Conservation (phyloP, 2,797 vertebrate genomes). For the Simalia tracyae region DNA sequence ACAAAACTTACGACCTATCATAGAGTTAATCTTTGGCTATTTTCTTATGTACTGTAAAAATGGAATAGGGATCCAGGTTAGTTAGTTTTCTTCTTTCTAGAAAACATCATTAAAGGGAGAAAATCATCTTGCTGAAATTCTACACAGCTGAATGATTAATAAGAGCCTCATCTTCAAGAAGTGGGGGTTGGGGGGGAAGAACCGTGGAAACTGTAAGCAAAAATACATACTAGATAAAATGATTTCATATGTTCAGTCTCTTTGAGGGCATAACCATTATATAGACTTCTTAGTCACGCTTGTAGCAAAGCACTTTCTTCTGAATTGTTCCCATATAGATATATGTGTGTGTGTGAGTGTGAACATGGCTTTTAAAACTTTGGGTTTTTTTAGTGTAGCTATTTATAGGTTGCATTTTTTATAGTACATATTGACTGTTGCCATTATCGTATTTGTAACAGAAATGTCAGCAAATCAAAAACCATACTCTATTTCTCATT, state of each 20-base stretch:
- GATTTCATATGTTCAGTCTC: constrained; percentile 51
- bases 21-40: background rate
- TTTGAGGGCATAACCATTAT: background rate
- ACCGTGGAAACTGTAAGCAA: constrained; percentile 21
- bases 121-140: fast-evolving
- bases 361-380: background rate
- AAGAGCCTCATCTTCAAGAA: background rate
- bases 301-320: background rate
- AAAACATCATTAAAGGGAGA: background rate
- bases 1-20: background rate
- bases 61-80: background rate
- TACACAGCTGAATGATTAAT: background rate
- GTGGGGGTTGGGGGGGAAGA: constrained; percentile 12
- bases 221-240: constrained; percentile 51
- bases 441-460: background rate
- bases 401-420: background rate
- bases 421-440: background rate
- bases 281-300: background rate
- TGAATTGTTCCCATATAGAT: background rate
- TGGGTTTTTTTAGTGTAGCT: background rate
- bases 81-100: background rate
- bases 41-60: background rate
- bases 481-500: constrained; percentile 12
- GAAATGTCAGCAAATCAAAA: constrained; percentile 25
- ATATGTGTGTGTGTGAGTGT: background rate